Conservation (phyloP, 2,113 vertebrate species). For the Microcebus tavaratra region DNA sequence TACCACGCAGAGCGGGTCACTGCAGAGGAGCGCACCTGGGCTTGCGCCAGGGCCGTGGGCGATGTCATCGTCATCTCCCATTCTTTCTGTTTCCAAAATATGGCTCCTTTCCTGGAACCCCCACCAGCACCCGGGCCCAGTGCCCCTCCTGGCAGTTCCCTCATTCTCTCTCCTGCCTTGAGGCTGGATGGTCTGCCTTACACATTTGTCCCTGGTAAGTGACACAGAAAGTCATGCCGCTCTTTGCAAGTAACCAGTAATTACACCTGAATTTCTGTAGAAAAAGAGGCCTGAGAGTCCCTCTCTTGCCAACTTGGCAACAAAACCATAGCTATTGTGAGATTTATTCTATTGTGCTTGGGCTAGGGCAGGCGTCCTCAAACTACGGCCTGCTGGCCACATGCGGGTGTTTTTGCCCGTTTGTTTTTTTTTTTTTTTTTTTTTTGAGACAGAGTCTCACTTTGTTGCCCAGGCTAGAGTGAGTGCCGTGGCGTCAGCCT, state of each 20-base stretch:
- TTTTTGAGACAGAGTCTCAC: too few relatives aligned
- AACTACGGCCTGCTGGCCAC: too few relatives aligned
- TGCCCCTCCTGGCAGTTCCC: neutral
- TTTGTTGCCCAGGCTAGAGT: too few relatives aligned
- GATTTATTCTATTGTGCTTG: neutral
- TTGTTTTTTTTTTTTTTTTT: too few relatives aligned
- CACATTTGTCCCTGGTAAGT: neutral
- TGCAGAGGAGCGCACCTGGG: neutral
- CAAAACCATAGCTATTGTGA: rapidly evolving
- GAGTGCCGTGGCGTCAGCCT: too few relatives aligned
- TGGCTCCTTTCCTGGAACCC: neutral
- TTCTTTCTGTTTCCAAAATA: neutral
- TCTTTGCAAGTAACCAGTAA: neutral
- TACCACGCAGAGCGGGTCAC: neutral
- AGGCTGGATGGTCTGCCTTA: neutral
- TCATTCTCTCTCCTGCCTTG: neutral
- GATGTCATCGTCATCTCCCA: neutral
- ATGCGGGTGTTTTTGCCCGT: too few relatives aligned
- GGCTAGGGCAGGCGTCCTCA: neutral
- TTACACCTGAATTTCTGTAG: neutral
- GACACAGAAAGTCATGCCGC: neutral
- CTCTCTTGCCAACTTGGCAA: neutral
- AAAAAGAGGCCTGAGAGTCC: neutral
- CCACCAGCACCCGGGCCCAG: neutral
- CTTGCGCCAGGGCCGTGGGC: neutral